Percentiles rank a stretch among this genome's conserved stretches.
Conservation (phyloP, 1,140 invertebrate genomes). For the Panagrolaimus sp. region DNA sequence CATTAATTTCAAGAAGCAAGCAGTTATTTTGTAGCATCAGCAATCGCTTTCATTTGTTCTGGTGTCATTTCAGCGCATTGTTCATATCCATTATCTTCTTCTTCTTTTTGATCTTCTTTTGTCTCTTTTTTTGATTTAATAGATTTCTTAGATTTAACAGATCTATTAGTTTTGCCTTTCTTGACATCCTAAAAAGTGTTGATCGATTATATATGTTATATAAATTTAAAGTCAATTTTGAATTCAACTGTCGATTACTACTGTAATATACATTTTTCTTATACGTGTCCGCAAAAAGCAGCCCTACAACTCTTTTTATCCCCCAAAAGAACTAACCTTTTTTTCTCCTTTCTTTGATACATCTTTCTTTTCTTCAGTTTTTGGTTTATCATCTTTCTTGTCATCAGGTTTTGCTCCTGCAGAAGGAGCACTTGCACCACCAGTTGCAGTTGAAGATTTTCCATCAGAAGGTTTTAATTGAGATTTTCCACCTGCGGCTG, state of each 20-base stretch:
- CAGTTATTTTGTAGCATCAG: neutral
- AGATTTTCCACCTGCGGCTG: neutral
- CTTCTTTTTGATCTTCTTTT: neutral
- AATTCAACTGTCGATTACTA: too few relatives aligned
- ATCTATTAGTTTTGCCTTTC: neutral
- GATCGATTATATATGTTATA: too few relatives aligned
- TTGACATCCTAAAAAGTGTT: neutral
- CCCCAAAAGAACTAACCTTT: too few relatives aligned
- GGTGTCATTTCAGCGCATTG: constrained; percentile 5
- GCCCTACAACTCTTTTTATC: too few relatives aligned
- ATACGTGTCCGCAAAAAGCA: too few relatives aligned
- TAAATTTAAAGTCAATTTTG: too few relatives aligned
- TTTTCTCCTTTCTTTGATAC: too few relatives aligned
- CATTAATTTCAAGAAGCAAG: too few relatives aligned
- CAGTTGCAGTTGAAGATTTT: neutral
- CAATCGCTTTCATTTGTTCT: constrained; percentile 7
- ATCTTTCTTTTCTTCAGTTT: neutral
- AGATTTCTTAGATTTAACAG: too few relatives aligned
- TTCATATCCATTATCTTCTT: neutral
- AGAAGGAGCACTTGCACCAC: neutral
- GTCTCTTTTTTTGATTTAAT: neutral
- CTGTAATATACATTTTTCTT: too few relatives aligned
- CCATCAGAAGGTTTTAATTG: neutral
- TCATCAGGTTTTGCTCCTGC: neutral
- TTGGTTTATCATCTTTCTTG: neutral